phyloP scores from a whole-genome alignment of 2,113 vertebrate species.

The Hippopotamus amphibius region DNA sequence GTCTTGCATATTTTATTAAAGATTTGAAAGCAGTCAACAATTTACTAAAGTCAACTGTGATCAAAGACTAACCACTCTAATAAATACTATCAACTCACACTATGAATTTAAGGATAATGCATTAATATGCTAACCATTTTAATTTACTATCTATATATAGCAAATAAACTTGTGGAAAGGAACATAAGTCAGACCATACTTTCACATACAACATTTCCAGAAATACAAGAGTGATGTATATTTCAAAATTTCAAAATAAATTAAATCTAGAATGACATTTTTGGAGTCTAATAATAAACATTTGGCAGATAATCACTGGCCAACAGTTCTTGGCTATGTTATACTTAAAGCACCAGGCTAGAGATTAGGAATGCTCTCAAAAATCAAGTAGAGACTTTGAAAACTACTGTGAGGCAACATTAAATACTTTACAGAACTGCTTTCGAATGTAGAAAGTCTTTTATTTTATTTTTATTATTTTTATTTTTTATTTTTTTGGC shows the following conservation, averaged over 20 bases:
- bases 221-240: not conserved
- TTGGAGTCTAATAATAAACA: conserved; percentile 18
- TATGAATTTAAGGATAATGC: not conserved
- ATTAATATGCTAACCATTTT: not conserved
- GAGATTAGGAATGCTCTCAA: not conserved
- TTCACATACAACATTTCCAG: not conserved
- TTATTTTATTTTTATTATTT: too few species aligned
- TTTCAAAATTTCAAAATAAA: conserved; percentile 51
- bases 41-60: not conserved
- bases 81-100: not conserved
- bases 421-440: not conserved
- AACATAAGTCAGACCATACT: not conserved
- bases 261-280: conserved; percentile 9
- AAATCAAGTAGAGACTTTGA: not conserved
- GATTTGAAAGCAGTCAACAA: not conserved
- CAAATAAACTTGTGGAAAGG: not conserved
- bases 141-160: not conserved
- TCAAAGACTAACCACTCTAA: not conserved
- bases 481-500: too few species aligned
- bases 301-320: not conserved
- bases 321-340: not conserved
- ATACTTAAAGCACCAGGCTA: not conserved
- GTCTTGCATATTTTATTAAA: not conserved
- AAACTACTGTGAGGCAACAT: not conserved
- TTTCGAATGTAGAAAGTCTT: not conserved